phyloP scores from a whole-genome alignment of 1,140 invertebrate genomes.

The Steinernema khuongi region DNA sequence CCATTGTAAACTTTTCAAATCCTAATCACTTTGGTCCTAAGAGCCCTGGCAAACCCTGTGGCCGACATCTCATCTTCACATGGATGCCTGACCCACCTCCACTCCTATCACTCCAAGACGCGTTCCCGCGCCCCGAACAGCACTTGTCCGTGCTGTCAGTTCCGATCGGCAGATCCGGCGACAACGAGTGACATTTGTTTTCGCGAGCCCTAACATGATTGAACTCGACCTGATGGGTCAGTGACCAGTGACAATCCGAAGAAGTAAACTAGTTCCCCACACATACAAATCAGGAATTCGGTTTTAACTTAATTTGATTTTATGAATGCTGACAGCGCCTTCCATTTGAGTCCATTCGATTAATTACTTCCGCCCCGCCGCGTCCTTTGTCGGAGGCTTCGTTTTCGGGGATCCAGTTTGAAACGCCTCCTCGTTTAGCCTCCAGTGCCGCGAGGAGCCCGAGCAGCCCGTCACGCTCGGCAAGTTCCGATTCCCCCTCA shows the following conservation, averaged over 20 bases:
- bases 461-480: background rate
- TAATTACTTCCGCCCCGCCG: background rate
- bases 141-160: too few species aligned
- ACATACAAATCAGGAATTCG: background rate
- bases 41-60: too few species aligned
- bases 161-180: too few species aligned
- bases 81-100: too few species aligned
- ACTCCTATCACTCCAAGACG: too few species aligned
- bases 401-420: background rate
- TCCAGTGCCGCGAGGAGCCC: background rate
- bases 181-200: too few species aligned
- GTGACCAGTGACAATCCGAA: background rate
- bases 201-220: too few species aligned
- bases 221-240: background rate
- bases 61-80: too few species aligned
- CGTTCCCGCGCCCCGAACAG: too few species aligned
- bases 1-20: too few species aligned
- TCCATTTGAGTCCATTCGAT: background rate
- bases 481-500: background rate
- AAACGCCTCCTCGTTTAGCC: background rate
- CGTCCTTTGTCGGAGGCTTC: background rate
- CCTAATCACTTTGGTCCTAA: too few species aligned
- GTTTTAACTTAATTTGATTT: slow-evolving; percentile 13
- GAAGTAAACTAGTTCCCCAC: background rate
- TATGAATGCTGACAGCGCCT: slow-evolving; percentile 5